phyloP scores from a whole-genome alignment of 2,797 vertebrate genomes.

The Lemur catta region DNA sequence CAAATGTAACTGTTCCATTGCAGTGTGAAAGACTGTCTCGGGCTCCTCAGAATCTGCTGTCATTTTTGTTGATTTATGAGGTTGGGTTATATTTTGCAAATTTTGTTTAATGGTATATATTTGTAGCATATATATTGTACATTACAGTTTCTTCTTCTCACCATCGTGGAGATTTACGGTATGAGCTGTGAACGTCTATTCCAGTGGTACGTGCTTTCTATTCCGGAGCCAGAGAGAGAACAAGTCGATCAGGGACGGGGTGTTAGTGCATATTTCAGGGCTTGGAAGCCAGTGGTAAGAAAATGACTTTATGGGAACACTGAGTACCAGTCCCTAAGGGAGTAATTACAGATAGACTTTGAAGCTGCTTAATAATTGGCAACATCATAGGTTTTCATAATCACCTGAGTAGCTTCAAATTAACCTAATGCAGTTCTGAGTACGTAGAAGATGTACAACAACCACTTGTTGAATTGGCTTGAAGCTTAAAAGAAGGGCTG shows the following conservation, averaged over 20 bases:
- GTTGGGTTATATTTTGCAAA: constrained; percentile 27
- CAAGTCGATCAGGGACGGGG: constrained; percentile 65
- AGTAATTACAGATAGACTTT: constrained; percentile 9
- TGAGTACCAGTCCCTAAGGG: background rate
- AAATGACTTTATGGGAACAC: background rate
- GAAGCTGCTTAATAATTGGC: constrained; percentile 19
- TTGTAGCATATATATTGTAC: background rate
- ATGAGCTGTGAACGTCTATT: constrained; percentile 46
- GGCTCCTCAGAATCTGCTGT: constrained; percentile 51
- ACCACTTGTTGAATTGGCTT: background rate
- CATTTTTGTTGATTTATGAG: constrained; percentile 63
- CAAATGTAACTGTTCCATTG: constrained; percentile 18
- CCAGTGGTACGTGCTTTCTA: constrained; percentile 48
- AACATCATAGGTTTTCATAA: background rate
- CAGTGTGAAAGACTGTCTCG: background rate
- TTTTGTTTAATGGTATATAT: constrained; percentile 57
- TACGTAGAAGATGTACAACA: background rate
- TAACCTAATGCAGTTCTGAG: background rate
- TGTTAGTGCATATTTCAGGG: constrained; percentile 42
- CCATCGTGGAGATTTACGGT: background rate
- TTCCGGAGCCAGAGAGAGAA: constrained; percentile 60
- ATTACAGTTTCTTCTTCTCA: constrained; percentile 4
- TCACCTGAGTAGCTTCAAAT: background rate
- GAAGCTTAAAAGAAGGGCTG: background rate
- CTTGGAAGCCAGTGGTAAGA: background rate